Percentiles rank a stretch among this genome's conserved stretches.
Evolutionary conservation across 2,113 vertebrate genomes (phyloP).

Genomic region (Mus musculus): GRCm39 chr7:121019501-121020000

Average conservation of each 20-base stretch:
- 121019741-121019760: constrained; percentile 51
- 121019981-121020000: background rate
- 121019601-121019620: constrained; percentile 21
- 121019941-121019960: background rate
- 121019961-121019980: background rate
- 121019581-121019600: background rate
- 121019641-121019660: constrained; percentile 1
- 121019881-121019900: background rate
- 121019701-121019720: constrained; percentile 40
- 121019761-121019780: background rate
- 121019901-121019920: fast-evolving
- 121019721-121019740: constrained; percentile 71
- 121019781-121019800: constrained; percentile 67
- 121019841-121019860: constrained; percentile 4
- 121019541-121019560: background rate
- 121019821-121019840: background rate
- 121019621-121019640: background rate
- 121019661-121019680: constrained; percentile 1
- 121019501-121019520: background rate
- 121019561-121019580: background rate
- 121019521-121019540: background rate
- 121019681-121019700: background rate
- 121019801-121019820: constrained; percentile 47
- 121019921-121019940: background rate
- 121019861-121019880: background rate